Conservation (phyloP, 2,797 vertebrate species). For the Bovichtus variegatus region DNA sequence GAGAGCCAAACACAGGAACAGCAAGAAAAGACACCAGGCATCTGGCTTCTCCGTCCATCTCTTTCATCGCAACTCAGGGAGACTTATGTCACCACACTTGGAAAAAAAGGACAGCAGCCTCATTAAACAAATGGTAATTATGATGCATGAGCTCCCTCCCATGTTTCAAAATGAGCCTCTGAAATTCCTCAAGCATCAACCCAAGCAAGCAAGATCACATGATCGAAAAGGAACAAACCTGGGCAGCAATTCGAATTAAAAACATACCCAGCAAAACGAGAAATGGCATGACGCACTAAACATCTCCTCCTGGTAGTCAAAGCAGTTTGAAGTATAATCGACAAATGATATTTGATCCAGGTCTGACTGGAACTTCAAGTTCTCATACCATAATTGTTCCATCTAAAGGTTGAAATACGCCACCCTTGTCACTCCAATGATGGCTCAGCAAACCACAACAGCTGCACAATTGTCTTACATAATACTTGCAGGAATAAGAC, state of each 20-base stretch:
- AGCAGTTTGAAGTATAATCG: not conserved
- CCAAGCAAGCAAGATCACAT: not conserved
- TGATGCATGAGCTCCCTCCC: not conserved
- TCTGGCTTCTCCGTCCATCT: not conserved
- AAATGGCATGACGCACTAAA: not conserved
- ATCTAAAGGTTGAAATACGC: not conserved
- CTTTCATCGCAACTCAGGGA: conserved; percentile 1
- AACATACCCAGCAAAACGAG: conserved; percentile 2
- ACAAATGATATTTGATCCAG: not conserved
- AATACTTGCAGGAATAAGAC: not conserved
- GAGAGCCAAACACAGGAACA: conserved; percentile 40
- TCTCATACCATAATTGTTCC: not conserved
- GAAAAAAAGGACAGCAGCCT: conserved; percentile 16
- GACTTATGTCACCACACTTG: conserved; percentile 22
- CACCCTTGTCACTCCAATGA: not conserved
- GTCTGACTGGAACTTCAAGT: conserved; percentile 14
- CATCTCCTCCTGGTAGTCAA: not conserved
- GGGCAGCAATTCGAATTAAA: not conserved
- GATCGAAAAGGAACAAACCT: not conserved
- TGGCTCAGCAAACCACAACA: conserved; percentile 8
- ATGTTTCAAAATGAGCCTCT: not conserved
- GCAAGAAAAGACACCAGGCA: conserved; percentile 42
- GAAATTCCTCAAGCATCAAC: not conserved
- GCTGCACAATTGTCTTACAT: conserved; percentile 8
- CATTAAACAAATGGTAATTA: conserved; percentile 1